Base-by-base conservation (phyloP, 1,140 invertebrate species). In the Arctopsyche grandis region DNA sequence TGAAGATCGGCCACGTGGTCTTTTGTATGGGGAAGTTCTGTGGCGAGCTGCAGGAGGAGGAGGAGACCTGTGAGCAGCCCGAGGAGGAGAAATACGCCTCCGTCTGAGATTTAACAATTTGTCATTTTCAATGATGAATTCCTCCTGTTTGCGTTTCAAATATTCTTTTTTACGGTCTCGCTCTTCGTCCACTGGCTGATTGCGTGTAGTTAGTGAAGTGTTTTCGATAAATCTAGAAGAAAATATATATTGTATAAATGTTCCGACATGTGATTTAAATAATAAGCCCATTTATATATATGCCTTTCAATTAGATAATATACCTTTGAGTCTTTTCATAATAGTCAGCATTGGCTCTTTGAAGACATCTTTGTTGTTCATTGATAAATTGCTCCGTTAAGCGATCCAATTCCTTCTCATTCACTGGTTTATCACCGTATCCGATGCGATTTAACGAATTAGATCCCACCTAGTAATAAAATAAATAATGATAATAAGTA, bases 301-400 rank as follows among this genome's bases (percentile, higher is more conserved):
- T 46, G 12, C 12, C 5, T 46, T 7, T 46, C 29, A 38, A 7
- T 38, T 7, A 38, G 16, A 74, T 56, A 24, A n/a, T 75, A 19
- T 43, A 73, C 81, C 81, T 78, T 73, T 82, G 79, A 0, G 81
- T 82, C 60, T 82, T 82, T 60, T 80, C 77, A 70, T 80, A 82
- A 69, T 76, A 82, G 19, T 82, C 81, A 26, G 56, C 74, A 24
- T 76, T 78, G 38, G 70, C 77, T 10, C 44, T 73, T 69, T 80
- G 69, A 12, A 82, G 63, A 44, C 81, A 82, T 19, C 79, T 16
- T 63, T 63, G 48, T 44, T 82, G 81, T 29, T 82, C 79, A 38
- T 80, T 69, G 21, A 82, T 82, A 58, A 82, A 82, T 46, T 82
- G 81, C 56, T 82, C 78, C 3, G 81, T 66, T 46, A 82, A 29